Conservation (phyloP, 2,797 vertebrate species). For the Leuciscus waleckii region DNA sequence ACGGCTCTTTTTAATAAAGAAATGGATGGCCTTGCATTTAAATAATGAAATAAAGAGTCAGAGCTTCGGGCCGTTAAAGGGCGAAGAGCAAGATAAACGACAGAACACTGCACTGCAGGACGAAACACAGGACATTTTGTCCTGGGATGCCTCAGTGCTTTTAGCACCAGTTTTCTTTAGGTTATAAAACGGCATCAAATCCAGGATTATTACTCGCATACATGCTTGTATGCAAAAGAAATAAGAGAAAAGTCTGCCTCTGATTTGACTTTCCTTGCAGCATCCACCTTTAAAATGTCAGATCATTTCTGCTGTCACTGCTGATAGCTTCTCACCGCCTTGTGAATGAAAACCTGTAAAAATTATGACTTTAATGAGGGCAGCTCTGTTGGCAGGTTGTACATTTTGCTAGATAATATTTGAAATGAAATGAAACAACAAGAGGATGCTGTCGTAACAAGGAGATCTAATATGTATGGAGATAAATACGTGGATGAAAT, state of each 20-base stretch:
- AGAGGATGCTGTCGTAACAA: not conserved
- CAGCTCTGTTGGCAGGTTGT: not conserved
- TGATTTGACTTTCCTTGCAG: conserved; percentile 5
- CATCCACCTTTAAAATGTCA: not conserved
- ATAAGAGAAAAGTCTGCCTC: not conserved
- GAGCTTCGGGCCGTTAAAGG: conserved; percentile 34
- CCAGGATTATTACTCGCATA: not conserved
- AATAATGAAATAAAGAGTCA: conserved; percentile 41
- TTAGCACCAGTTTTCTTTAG: not conserved
- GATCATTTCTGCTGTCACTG: conserved; percentile 8
- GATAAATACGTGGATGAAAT: not conserved
- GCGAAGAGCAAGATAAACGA: conserved; percentile 27
- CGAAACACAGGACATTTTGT: not conserved
- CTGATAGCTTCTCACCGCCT: not conserved
- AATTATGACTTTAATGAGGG: not conserved
- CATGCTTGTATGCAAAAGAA: not conserved
- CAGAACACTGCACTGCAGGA: conserved; percentile 30
- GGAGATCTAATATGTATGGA: not conserved
- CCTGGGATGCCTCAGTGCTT: not conserved
- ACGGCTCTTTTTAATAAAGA: conserved; percentile 31
- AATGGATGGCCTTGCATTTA: conserved; percentile 42
- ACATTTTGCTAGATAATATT: not conserved
- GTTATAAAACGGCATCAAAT: not conserved
- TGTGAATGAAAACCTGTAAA: not conserved
- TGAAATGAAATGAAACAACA: not conserved